Evolutionary conservation across 2,113 vertebrate species (phyloP).

Genomic region (Nipponia nippon): DNA sequence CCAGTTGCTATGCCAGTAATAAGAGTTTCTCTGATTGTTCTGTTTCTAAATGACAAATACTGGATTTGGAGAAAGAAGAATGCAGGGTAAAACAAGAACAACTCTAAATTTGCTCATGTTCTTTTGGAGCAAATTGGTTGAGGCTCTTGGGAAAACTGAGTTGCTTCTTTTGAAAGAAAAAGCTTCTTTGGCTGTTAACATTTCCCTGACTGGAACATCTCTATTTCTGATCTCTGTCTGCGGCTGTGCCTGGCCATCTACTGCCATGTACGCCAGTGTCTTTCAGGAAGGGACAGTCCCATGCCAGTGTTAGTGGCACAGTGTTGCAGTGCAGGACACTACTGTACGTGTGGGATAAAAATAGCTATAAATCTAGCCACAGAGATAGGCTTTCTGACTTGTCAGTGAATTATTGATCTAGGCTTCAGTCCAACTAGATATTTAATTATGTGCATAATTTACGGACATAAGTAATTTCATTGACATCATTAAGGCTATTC

Average conservation of each 20-base stretch:
- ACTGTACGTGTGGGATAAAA: neutral
- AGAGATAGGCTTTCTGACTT: neutral
- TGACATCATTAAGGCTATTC: neutral
- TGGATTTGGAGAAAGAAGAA: neutral
- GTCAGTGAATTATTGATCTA: neutral
- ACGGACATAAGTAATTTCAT: neutral
- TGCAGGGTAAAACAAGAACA: neutral
- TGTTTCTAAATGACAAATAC: neutral
- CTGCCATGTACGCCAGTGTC: accelerated
- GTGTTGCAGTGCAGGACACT: neutral
- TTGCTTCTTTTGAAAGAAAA: neutral
- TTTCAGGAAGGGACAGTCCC: neutral
- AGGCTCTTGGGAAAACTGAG: neutral
- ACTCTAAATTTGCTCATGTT: neutral
- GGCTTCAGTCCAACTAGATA: neutral
- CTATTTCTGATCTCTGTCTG: neutral
- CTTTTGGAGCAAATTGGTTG: neutral
- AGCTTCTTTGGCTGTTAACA: neutral
- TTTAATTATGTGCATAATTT: neutral
- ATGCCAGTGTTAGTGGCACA: accelerated
- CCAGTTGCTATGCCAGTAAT: neutral
- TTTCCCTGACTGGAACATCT: neutral
- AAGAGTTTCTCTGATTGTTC: neutral
- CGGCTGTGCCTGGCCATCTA: neutral
- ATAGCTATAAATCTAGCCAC: neutral